phyloP scores from a whole-genome alignment of 2,797 vertebrate genomes.

The Tokudaia tokunoshimensis region DNA sequence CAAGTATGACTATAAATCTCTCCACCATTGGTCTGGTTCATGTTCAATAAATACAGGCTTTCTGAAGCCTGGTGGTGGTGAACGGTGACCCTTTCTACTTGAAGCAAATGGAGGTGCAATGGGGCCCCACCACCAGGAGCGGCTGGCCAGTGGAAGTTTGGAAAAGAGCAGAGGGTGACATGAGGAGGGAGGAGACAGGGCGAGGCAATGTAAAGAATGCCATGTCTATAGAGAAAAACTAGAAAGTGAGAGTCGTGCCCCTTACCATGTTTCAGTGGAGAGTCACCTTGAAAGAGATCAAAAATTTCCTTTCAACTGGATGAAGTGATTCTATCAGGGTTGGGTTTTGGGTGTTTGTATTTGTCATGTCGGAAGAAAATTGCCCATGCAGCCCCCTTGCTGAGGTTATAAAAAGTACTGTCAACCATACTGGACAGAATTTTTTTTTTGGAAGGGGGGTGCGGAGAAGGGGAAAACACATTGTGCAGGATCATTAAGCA shows the following conservation, averaged over 20 bases:
- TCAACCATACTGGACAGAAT: constrained; percentile 88
- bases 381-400: constrained; percentile 89
- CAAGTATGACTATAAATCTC: constrained; percentile 72
- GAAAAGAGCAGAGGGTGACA: neutral
- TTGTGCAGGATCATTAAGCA: constrained; percentile 94
- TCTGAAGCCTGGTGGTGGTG: constrained; percentile 65
- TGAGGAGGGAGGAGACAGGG: constrained; percentile 21
- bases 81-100: constrained; percentile 31
- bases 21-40: constrained; percentile 78
- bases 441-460: constrained; percentile 76
- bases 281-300: constrained; percentile 90
- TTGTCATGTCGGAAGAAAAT: constrained; percentile 90
- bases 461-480: constrained; percentile 74
- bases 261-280: constrained; percentile 82
- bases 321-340: constrained; percentile 88
- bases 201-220: constrained; percentile 46
- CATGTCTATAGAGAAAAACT: constrained; percentile 25
- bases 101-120: constrained; percentile 58
- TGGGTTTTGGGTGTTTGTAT: constrained; percentile 89
- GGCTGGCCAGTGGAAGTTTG: constrained; percentile 26
- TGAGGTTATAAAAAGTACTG: constrained; percentile 90
- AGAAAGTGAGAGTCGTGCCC: constrained; percentile 78
- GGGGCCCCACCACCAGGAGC: constrained; percentile 24
- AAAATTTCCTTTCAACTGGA: constrained; percentile 88
- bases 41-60: constrained; percentile 73